Base-by-base conservation (phyloP, 2,888 invertebrate genomes). In the Platycheirus albimanus region DNA sequence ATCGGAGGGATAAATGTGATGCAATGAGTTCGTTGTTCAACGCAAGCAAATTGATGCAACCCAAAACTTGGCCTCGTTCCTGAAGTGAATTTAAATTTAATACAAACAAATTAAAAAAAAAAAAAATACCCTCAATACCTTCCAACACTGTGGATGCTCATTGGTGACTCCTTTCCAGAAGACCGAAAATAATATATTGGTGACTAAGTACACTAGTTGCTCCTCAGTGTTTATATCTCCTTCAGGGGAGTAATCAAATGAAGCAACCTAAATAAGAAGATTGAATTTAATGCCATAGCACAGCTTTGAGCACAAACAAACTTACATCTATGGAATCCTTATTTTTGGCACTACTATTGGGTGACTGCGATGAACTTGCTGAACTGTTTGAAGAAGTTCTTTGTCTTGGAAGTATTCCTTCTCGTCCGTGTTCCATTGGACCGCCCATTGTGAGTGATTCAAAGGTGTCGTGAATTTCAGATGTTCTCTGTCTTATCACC, bases 131-230 rank as follows among this genome's bases (percentile, higher is more conserved):
- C n/a, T 7, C 11, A 2, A 5, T 61, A 81, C 81, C 90, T 92
- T 92, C 93, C 93, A 94, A 33, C 92, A 91, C 11, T 92, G 90
- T 20, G 91, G 91, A 85, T 91, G 91, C 20, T 92, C 92, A 52
- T 92, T 92, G 66, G 92, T 91, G 17, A 93, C 91, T 13, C 94
- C 94, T 83, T 93, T 91, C 93, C 93, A 94, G 87, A 93, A 91
- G 0, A 94, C 88, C 7, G 92, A 93, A 84, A 93, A 92, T 38
- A 93, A 87, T 51, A 93, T 91, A 85, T 93, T 92, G 1, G 93
- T 91, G 7, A 93, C 91, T 70, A 93, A 89, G 87, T 93, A 92
- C 28, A 92, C 92, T 52, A 94, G 88, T 86, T 93, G 93, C 80
- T 93, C 93, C 70, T 92, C 92, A 78, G 89, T 90, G 85, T 92